Percentiles rank a stretch among this genome's conserved stretches.
These are phyloP conservation scores for Callitettix versicolor DNA, from an alignment of 1,140 invertebrate species.

Conservation along the genomic window DNA sequence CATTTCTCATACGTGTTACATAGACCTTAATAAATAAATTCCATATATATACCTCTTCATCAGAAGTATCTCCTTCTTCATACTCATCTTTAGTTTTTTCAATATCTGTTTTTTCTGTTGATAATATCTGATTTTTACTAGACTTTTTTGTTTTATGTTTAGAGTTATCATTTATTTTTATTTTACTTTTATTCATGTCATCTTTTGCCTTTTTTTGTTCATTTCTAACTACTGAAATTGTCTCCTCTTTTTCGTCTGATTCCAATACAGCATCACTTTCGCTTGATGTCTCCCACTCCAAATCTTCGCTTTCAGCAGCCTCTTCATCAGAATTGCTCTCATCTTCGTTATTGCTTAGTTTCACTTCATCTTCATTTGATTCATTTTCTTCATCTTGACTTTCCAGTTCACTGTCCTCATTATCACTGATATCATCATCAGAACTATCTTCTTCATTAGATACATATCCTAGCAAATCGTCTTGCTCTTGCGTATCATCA, in stretches of 20 bases:
- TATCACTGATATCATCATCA: conserved; percentile 40
- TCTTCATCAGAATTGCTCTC: conserved; percentile 13
- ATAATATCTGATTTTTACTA: conserved; percentile 12
- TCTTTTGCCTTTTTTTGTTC: conserved; percentile 8
- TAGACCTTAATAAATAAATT: too few relatives aligned
- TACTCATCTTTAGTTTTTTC: conserved; percentile 29
- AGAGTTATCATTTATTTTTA: conserved; percentile 13
- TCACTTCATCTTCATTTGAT: conserved; percentile 18
- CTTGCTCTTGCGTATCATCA: too few relatives aligned
- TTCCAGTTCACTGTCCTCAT: conserved; percentile 39
- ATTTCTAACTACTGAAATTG: conserved; percentile 28
- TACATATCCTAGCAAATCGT: too few relatives aligned
- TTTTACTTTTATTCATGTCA: neutral
- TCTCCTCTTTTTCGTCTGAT: conserved; percentile 26
- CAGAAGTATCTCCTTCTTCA: conserved; percentile 58
- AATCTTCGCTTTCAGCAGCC: conserved; percentile 14
- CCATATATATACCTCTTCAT: conserved; percentile 74
- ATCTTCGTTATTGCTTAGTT: conserved; percentile 1
- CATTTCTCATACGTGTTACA: too few relatives aligned
- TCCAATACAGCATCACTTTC: conserved; percentile 13
- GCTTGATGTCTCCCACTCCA: conserved; percentile 18
- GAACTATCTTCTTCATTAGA: conserved; percentile 35
- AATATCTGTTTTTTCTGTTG: conserved; percentile 14
- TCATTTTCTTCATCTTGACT: conserved; percentile 27
- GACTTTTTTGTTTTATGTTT: conserved; percentile 27